Conservation (phyloP, 2,888 invertebrate genomes). For the Cylindroiulus punctatus region DNA sequence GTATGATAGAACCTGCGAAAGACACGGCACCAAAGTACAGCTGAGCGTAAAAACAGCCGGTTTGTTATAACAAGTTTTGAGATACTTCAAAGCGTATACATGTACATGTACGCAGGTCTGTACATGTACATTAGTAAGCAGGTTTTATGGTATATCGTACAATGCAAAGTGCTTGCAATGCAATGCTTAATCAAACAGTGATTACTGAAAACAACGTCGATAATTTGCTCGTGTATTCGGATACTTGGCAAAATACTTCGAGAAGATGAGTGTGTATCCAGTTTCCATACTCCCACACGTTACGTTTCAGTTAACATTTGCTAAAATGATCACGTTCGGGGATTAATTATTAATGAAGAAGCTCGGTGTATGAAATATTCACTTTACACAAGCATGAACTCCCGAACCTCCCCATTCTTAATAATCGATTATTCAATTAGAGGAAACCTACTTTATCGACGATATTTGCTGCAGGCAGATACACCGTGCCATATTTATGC, state of each 20-base stretch:
- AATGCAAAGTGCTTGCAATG: too few species aligned
- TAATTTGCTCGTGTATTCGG: not conserved
- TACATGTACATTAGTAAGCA: too few species aligned
- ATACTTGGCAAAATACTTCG: too few species aligned
- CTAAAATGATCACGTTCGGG: conserved; percentile 33
- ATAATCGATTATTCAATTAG: conserved; percentile 28
- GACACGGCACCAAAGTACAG: too few species aligned
- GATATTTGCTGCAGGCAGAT: not conserved
- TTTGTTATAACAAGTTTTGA: too few species aligned
- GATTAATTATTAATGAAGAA: conserved; percentile 34
- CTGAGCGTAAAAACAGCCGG: too few species aligned
- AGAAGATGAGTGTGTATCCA: too few species aligned
- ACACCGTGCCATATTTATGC: not conserved
- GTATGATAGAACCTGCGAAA: too few species aligned
- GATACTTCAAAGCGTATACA: too few species aligned
- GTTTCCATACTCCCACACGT: not conserved
- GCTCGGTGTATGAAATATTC: not conserved
- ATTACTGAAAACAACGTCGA: not conserved
- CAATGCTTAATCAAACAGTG: too few species aligned
- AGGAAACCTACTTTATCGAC: not conserved
- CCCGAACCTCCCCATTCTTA: conserved; percentile 10
- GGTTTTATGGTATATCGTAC: too few species aligned
- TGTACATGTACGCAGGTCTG: too few species aligned
- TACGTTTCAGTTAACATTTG: conserved; percentile 14
- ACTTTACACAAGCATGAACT: not conserved